Evolutionary conservation across 2,113 vertebrate species (phyloP), one percentile per base, ranked within the genome.

Genomic region (Salvelinus fontinalis): DNA sequence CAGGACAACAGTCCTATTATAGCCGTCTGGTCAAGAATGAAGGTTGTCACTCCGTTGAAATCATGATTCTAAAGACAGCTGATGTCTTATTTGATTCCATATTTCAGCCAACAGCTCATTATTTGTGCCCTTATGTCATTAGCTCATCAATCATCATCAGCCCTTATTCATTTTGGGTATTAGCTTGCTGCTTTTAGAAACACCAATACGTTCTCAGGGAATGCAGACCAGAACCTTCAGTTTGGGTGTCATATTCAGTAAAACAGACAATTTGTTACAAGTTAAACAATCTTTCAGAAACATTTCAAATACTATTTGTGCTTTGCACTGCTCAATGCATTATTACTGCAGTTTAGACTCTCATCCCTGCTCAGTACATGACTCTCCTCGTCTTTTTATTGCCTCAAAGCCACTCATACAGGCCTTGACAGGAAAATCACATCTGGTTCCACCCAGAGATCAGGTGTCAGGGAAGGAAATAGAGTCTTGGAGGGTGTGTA

Each of bases 281-380:
- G 59, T 62, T 62, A 1, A 54, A 67, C 31, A 66, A 60, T 66
- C 14, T 66, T 66, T 39, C 14, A 27, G 11, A 27, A 65, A 65
- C 24, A 65, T 29, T 16, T 67, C 18, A 64, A 74, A 68, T 64
- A 74, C 69, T 51, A 70, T 57, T 60, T 29, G 26, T 67, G 29
- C 68, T 67, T 51, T 74, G 68, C 72, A n/a, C 68, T 18, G 24
- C 75, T 75, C 34, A 39, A 48, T 78, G 75, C 24, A 75, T 44
- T 8, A 67, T 18, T 26, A 49, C 54, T 75, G 74, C 49, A 3
- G 70, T 70, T 74, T 14, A 59, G 27, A 49, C 4, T 71, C 27
- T 27, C 14, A 18, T 67, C 57, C 11, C 71, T 24, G 26, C 4
- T 65, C 4, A 31, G 67, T 7, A 65, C 39, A 16, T 54, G 27